Evolutionary conservation across 2,888 invertebrate genomes (phyloP).

Genomic region (Eucera pruinosa): DNA sequence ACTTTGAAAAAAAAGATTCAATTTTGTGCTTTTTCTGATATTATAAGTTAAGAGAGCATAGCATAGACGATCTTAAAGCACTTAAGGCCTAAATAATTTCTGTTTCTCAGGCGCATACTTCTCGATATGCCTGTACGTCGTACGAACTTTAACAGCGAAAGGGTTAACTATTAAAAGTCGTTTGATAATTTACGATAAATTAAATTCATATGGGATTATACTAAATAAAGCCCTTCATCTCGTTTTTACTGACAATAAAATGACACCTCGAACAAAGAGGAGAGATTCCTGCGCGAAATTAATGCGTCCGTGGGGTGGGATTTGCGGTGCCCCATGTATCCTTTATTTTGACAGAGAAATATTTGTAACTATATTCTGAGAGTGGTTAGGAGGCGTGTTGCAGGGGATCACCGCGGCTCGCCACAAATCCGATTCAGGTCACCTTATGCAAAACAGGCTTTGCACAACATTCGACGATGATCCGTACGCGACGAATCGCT

Average conservation of each 20-base stretch:
- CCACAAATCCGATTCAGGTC: conserved; percentile 76
- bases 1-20: too few species aligned
- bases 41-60: too few species aligned
- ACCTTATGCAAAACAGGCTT: conserved; percentile 77
- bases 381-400: neutral
- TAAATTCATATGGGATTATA: too few species aligned
- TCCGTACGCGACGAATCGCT: conserved; percentile 28
- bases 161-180: too few species aligned
- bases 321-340: conserved; percentile 63
- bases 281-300: conserved; percentile 53
- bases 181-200: too few species aligned
- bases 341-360: conserved; percentile 76
- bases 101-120: too few species aligned
- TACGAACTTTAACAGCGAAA: too few species aligned
- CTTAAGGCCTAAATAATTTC: too few species aligned
- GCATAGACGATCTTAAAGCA: too few species aligned
- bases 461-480: conserved; percentile 63
- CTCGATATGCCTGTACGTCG: too few species aligned
- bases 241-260: neutral
- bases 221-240: conserved; percentile 9
- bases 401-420: conserved; percentile 40
- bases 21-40: too few species aligned
- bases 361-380: conserved; percentile 70
- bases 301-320: conserved; percentile 65
- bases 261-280: conserved; percentile 2